A percentile compares a stretch with the other conserved stretches of the same genome.
phyloP scores from a whole-genome alignment of 2,888 invertebrate species.

The Caenorhabditis sp. region DNA sequence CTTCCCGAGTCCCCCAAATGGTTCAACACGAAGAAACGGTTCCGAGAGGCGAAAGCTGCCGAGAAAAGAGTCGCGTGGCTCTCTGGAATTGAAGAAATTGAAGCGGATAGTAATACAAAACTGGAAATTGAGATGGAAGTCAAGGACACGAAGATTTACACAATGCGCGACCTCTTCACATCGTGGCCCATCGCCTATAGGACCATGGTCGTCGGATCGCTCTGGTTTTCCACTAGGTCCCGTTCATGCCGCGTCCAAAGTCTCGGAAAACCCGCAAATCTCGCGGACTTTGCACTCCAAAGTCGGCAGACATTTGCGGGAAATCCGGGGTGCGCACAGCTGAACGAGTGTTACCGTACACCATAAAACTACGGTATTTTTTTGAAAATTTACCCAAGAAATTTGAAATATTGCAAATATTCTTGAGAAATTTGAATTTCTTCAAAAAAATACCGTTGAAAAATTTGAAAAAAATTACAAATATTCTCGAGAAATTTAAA shows the following conservation, averaged over 20 bases:
- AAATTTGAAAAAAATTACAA: no score
- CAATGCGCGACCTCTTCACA: slow-evolving; percentile 61
- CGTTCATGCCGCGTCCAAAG: neutral
- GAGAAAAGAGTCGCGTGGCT: slow-evolving; percentile 48
- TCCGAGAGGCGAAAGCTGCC: slow-evolving; percentile 51
- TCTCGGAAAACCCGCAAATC: neutral
- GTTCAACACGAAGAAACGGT: slow-evolving; percentile 51
- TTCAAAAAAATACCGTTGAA: no score
- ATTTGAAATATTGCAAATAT: no score
- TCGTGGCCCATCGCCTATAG: slow-evolving; percentile 53
- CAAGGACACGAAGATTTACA: slow-evolving; percentile 59
- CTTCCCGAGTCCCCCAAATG: slow-evolving; percentile 67
- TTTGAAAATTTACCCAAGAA: no score
- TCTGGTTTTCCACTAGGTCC: slow-evolving; percentile 67
- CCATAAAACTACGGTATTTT: no score
- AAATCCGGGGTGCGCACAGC: no score
- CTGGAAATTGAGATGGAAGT: neutral
- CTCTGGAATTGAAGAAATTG: slow-evolving; percentile 5
- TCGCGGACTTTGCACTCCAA: no score
- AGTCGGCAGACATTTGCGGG: no score
- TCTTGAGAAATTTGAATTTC: no score
- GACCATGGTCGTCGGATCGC: slow-evolving; percentile 56
- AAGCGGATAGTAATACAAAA: no score
- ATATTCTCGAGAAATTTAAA: no score
- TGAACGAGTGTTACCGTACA: no score